Evolutionary conservation across 2,113 vertebrate species (phyloP).

Genomic region (Chaetorhynchus papuensis): DNA sequence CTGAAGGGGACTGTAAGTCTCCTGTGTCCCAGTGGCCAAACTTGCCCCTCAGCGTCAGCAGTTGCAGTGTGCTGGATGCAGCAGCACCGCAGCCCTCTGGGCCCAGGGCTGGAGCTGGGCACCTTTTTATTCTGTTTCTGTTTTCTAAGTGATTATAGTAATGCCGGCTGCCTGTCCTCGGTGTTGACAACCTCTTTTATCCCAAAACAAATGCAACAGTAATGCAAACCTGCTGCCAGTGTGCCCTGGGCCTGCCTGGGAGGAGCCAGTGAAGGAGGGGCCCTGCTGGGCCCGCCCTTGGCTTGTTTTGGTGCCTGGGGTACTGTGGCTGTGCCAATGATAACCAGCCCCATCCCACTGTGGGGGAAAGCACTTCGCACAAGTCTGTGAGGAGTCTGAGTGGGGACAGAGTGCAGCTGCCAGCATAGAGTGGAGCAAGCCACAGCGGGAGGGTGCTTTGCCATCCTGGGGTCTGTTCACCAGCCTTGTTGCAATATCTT

Average conservation of each 20-base stretch:
- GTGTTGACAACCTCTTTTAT: neutral
- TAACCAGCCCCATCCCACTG: fast-evolving
- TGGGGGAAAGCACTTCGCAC: neutral
- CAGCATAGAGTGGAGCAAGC: neutral
- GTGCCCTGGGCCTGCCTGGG: neutral
- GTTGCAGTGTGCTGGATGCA: neutral
- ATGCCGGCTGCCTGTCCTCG: neutral
- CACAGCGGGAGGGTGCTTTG: neutral
- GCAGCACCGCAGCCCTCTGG: neutral
- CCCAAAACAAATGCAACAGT: neutral
- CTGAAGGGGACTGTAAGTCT: neutral
- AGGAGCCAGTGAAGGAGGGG: neutral
- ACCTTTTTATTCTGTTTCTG: neutral
- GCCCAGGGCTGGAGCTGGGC: neutral
- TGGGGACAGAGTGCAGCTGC: neutral
- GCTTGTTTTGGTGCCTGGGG: neutral
- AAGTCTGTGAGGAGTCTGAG: neutral
- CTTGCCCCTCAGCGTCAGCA: neutral
- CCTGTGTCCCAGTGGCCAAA: neutral
- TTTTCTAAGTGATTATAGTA: neutral
- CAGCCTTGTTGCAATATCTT: neutral
- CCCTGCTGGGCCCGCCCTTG: neutral
- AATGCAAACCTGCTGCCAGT: neutral
- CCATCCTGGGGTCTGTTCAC: neutral
- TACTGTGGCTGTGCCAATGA: neutral